These are phyloP conservation scores for Heliopora coerulea DNA, from an alignment of 92 coral and sea anemone species.

Conservation along the genomic window DNA sequence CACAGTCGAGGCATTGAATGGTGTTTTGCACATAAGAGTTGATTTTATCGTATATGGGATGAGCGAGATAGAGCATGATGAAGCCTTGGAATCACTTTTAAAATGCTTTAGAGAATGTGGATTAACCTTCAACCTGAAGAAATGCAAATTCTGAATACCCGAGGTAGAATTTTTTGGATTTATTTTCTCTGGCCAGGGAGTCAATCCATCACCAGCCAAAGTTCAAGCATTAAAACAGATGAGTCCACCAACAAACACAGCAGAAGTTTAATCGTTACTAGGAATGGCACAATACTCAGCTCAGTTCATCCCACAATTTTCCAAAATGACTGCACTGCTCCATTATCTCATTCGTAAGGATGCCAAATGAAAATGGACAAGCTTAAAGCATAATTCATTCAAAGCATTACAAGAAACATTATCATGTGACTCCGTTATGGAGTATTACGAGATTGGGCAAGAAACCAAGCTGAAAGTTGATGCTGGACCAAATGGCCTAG, in stretches of 20 bases:
- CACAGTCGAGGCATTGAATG: constrained; percentile 9
- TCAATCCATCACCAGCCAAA: background rate
- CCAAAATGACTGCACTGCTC: constrained; percentile 40
- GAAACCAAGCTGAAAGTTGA: constrained; percentile 10
- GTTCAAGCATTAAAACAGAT: constrained; percentile 16
- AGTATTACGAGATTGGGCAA: background rate
- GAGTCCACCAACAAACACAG: constrained; percentile 8
- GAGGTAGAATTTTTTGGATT: constrained; percentile 9
- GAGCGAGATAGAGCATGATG: constrained; percentile 6
- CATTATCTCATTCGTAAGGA: constrained; percentile 34
- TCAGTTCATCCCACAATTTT: constrained; percentile 40
- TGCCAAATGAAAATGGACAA: background rate
- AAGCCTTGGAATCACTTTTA: constrained; percentile 4
- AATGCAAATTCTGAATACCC: background rate
- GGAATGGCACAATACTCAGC: constrained; percentile 60
- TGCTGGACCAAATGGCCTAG: constrained; percentile 5
- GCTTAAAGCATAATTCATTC: background rate
- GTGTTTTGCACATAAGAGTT: constrained; percentile 17
- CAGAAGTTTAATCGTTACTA: constrained; percentile 25
- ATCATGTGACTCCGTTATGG: background rate
- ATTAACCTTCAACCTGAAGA: background rate
- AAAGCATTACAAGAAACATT: background rate
- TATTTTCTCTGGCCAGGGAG: background rate
- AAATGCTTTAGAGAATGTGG: constrained; percentile 24
- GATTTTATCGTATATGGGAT: constrained; percentile 25